Evolutionary conservation across 2,797 vertebrate species (phyloP).

Genomic region (Protosalanx chinensis): DNA sequence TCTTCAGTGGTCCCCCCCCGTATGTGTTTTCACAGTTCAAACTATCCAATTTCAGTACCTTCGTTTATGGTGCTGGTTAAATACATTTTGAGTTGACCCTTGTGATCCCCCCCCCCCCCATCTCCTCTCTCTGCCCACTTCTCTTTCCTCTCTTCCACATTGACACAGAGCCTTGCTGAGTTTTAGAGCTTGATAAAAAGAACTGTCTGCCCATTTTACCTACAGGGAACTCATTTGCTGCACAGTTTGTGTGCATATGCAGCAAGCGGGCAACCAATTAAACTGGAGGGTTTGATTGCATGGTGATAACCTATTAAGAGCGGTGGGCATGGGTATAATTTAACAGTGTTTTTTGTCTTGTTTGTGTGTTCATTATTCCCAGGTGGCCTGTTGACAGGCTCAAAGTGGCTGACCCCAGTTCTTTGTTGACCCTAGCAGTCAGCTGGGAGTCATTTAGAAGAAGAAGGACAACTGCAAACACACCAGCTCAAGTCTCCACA

Average conservation of each 20-base stretch:
- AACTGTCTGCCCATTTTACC: slow-evolving; percentile 23
- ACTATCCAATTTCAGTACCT: not conserved
- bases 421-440: not conserved
- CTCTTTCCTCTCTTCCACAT: slow-evolving; percentile 21
- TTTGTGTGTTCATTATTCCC: slow-evolving; percentile 1
- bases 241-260: slow-evolving; percentile 36
- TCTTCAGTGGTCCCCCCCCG: not conserved
- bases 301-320: slow-evolving; percentile 35
- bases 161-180: slow-evolving; percentile 40
- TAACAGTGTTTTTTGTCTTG: slow-evolving; percentile 26
- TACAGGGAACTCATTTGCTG: slow-evolving; percentile 13
- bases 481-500: not conserved
- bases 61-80: slow-evolving; percentile 5
- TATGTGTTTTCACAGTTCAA: not conserved
- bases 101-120: not conserved
- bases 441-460: slow-evolving; percentile 6
- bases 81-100: slow-evolving; percentile 21
- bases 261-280: slow-evolving; percentile 4
- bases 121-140: slow-evolving; percentile 18
- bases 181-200: slow-evolving; percentile 43
- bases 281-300: slow-evolving; percentile 28
- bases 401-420: not conserved
- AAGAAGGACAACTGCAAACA: not conserved
- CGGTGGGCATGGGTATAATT: slow-evolving; percentile 3
- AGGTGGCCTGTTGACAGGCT: slow-evolving; percentile 22